Conservation (phyloP, 2,113 vertebrate species). For the Pomatostomus ruficeps region DNA sequence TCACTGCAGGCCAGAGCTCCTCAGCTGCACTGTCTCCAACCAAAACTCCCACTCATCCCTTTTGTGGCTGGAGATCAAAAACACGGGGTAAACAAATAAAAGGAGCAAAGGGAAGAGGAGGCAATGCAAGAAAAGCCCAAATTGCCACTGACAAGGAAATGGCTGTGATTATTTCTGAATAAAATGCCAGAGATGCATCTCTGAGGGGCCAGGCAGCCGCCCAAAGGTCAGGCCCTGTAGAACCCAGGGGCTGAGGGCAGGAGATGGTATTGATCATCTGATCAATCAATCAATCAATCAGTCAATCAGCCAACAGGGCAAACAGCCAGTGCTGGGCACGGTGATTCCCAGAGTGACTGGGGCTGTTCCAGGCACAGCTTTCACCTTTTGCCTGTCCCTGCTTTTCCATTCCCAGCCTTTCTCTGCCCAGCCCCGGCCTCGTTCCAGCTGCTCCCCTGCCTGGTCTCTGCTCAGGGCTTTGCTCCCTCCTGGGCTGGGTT, state of each 20-base stretch:
- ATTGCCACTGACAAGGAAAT: not conserved
- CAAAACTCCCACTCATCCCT: not conserved
- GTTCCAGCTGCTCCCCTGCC: not conserved
- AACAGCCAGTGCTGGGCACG: not conserved
- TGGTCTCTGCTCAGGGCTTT: not conserved
- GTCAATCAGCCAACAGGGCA: not conserved
- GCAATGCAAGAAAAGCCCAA: not conserved
- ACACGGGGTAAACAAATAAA: not conserved
- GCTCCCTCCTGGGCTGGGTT: fast-evolving
- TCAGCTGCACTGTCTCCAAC: not conserved
- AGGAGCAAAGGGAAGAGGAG: not conserved
- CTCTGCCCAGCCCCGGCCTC: not conserved
- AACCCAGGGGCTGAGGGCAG: not conserved
- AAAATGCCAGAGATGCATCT: not conserved
- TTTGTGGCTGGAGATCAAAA: not conserved
- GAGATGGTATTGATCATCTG: not conserved
- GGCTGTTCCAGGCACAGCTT: not conserved
- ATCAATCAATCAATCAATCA: not conserved
- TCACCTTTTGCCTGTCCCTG: not conserved
- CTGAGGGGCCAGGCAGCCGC: not conserved
- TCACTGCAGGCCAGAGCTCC: not conserved
- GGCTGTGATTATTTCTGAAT: not conserved
- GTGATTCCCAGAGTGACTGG: not conserved
- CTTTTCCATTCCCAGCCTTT: not conserved
- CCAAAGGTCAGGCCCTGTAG: too few relatives aligned